These are phyloP conservation scores for Microcebus jonahi DNA, from an alignment of 2,113 vertebrate species.

Conservation along the genomic window DNA sequence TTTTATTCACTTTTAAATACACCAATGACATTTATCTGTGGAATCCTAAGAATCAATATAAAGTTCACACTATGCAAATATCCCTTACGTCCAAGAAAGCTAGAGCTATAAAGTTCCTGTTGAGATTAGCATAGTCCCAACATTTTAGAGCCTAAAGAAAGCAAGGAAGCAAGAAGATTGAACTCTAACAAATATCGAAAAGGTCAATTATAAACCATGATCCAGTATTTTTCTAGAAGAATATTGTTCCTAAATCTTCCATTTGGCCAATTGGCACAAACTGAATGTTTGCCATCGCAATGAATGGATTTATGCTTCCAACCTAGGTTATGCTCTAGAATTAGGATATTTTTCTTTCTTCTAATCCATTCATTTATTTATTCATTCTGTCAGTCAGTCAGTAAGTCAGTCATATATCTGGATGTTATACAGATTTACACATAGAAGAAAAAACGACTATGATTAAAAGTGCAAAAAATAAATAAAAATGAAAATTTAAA, in stretches of 20 bases:
- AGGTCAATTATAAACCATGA: constrained; percentile 69
- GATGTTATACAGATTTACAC: background rate
- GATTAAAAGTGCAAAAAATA: background rate
- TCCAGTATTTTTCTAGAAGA: constrained; percentile 46
- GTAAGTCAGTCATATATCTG: background rate
- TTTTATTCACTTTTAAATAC: constrained; percentile 64
- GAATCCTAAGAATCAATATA: constrained; percentile 71
- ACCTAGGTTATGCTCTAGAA: background rate
- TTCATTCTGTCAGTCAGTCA: background rate
- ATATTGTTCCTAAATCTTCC: constrained; percentile 9
- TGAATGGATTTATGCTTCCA: constrained; percentile 19
- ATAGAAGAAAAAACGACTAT: background rate
- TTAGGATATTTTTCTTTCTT: background rate
- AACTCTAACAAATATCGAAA: constrained; percentile 69
- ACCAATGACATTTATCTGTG: constrained; percentile 71
- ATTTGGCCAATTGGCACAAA: constrained; percentile 29
- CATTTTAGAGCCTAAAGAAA: constrained; percentile 64
- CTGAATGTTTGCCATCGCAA: background rate
- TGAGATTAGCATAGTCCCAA: constrained; percentile 68
- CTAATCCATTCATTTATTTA: background rate
- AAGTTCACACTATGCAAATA: constrained; percentile 80
- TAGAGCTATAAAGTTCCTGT: constrained; percentile 66
- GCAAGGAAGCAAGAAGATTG: constrained; percentile 6
- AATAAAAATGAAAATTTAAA: background rate
- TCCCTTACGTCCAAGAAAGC: constrained; percentile 35